Evolutionary conservation across 2,888 invertebrate species (phyloP).

Genomic region (Mystacides longicornis): DNA sequence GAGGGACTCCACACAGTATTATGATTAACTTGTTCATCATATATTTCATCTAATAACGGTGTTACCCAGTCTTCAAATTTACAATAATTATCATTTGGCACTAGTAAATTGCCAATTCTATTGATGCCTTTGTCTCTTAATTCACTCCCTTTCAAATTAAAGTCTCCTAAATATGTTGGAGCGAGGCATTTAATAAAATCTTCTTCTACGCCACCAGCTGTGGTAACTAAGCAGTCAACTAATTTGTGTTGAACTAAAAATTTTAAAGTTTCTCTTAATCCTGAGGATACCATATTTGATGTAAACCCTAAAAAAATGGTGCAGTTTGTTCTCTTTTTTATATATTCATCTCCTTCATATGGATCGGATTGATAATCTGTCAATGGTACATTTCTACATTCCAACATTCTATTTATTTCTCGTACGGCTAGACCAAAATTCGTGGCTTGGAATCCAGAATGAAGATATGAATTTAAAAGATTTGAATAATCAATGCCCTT

Average conservation of each 20-base stretch:
- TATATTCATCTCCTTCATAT: conserved; percentile 73
- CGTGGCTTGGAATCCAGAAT: conserved; percentile 96
- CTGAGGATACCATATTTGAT: conserved; percentile 94
- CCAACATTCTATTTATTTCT: conserved; percentile 89
- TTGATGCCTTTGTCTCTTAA: conserved; percentile 84
- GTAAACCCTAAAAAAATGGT: conserved; percentile 97
- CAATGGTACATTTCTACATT: conserved; percentile 62
- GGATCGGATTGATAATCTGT: conserved; percentile 57
- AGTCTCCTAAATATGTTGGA: conserved; percentile 90
- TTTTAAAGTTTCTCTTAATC: conserved; percentile 78
- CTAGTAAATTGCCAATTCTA: conserved; percentile 80
- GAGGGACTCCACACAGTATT: conserved; percentile 86
- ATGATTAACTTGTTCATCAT: conserved; percentile 74
- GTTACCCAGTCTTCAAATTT: conserved; percentile 96
- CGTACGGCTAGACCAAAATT: conserved; percentile 85
- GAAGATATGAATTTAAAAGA: conserved; percentile 69
- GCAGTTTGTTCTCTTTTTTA: conserved; percentile 69
- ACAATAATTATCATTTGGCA: conserved; percentile 98
- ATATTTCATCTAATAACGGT: conserved; percentile 85
- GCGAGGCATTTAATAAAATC: conserved; percentile 98
- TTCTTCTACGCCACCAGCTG: conserved; percentile 97
- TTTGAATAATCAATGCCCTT: conserved; percentile 78
- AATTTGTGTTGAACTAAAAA: conserved; percentile 71
- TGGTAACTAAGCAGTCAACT: conserved; percentile 94
- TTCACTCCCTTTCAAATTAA: conserved; percentile 69